phyloP scores from a whole-genome alignment of 2,888 invertebrate species.

The Pristionchus arcanus region DNA sequence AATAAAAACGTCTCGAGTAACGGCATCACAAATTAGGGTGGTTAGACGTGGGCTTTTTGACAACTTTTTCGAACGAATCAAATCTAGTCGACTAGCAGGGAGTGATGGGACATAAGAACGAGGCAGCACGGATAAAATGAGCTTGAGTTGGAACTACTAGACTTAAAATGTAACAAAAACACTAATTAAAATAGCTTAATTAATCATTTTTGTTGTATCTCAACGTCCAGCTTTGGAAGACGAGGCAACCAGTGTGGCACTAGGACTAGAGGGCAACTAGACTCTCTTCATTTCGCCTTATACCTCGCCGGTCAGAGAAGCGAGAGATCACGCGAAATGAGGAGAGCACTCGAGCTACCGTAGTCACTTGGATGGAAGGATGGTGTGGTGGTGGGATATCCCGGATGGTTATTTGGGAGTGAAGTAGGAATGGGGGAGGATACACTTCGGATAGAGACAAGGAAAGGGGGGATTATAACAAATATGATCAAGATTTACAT shows the following conservation, averaged over 20 bases:
- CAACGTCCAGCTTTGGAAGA: neutral
- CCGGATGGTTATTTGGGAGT: neutral
- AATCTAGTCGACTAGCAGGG: slow-evolving; percentile 38
- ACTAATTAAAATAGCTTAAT: neutral
- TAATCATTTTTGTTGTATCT: neutral
- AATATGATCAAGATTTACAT: neutral
- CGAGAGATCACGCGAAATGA: neutral
- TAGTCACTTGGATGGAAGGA: neutral
- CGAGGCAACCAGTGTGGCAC: slow-evolving; percentile 3
- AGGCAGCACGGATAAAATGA: neutral
- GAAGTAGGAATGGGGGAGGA: neutral
- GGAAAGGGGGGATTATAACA: neutral
- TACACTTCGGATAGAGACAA: neutral
- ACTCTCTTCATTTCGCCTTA: neutral
- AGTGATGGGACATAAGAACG: neutral
- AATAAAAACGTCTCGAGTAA: slow-evolving; percentile 4
- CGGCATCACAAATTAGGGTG: slow-evolving; percentile 37
- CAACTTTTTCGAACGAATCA: slow-evolving; percentile 5
- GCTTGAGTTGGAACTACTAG: neutral
- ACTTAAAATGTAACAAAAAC: neutral
- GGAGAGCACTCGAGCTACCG: neutral
- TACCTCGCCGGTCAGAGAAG: too few relatives aligned
- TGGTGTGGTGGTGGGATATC: neutral
- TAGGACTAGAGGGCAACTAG: neutral
- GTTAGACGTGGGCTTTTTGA: neutral